These are phyloP conservation scores for Trachelus stipa DNA, from an alignment of 2,888 invertebrate genomes.

Conservation along the genomic window DNA sequence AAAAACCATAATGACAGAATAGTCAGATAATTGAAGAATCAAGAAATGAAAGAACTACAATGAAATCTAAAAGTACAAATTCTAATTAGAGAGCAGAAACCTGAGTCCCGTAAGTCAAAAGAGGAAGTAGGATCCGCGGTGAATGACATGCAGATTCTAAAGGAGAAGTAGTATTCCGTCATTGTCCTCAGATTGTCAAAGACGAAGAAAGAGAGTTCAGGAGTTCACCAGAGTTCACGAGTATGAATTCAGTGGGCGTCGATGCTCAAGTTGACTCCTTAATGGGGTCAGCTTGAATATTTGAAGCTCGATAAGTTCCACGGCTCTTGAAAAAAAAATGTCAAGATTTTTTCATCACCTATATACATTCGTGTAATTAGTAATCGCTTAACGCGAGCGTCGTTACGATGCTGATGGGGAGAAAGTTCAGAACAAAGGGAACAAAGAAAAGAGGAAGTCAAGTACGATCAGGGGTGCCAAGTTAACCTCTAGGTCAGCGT, in stretches of 20 bases:
- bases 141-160: constrained; percentile 26
- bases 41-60: neutral
- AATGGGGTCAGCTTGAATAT: neutral
- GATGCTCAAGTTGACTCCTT: constrained; percentile 3
- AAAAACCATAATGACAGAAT: neutral
- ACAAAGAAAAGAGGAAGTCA: neutral
- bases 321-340: neutral
- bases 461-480: neutral
- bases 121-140: constrained; percentile 28
- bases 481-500: constrained; percentile 29
- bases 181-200: constrained; percentile 34
- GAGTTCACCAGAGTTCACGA: constrained; percentile 55
- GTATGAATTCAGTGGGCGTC: constrained; percentile 48
- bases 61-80: neutral
- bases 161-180: constrained; percentile 31
- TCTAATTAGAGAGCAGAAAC: constrained; percentile 4
- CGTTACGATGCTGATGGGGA: neutral
- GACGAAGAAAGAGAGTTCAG: constrained; percentile 48
- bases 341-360: neutral
- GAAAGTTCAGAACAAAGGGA: neutral
- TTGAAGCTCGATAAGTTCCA: neutral
- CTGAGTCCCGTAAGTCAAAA: constrained; percentile 45
- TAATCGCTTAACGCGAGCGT: neutral
- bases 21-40: neutral
- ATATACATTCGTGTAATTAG: neutral